Percentiles rank a stretch among this genome's conserved stretches.
Evolutionary conservation across 2,888 invertebrate genomes (phyloP).

Genomic region (Chesias legatella): DNA sequence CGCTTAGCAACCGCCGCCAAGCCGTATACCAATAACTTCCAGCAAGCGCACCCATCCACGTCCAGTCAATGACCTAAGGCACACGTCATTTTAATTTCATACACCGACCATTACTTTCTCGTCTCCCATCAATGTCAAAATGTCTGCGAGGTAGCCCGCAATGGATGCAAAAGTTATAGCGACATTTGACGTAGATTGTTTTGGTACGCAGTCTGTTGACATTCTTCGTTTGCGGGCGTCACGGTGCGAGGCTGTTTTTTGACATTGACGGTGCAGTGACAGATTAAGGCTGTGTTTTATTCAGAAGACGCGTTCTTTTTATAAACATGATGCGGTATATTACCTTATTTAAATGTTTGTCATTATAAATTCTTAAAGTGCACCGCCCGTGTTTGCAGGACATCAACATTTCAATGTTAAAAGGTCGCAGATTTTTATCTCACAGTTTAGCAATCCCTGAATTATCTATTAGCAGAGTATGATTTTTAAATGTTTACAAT

Average conservation of each 20-base stretch:
- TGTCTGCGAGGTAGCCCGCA: constrained; percentile 6
- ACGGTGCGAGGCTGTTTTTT: constrained; percentile 38
- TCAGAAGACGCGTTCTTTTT: constrained; percentile 11
- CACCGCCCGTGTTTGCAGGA: background rate
- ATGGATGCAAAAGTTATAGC: constrained; percentile 18
- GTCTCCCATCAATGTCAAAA: constrained; percentile 4
- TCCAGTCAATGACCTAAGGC: constrained; percentile 45
- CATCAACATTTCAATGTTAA: background rate
- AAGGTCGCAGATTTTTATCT: background rate
- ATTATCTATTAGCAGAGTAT: too few species aligned
- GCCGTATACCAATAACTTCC: constrained; percentile 36
- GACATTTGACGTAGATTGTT: constrained; percentile 11
- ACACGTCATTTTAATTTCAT: constrained; percentile 38
- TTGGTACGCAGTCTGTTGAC: constrained; percentile 20
- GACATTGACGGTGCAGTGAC: constrained; percentile 45
- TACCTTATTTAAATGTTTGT: background rate
- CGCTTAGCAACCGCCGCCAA: constrained; percentile 22
- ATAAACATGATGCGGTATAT: constrained; percentile 8
- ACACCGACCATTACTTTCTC: constrained; percentile 21
- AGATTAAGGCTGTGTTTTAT: constrained; percentile 15
- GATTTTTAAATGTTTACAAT: too few species aligned
- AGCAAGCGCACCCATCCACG: constrained; percentile 38
- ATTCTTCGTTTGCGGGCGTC: constrained; percentile 34
- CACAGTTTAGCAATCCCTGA: too few species aligned
- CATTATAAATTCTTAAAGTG: constrained; percentile 7